Percentiles rank a stretch among this genome's conserved stretches.
Conservation (phyloP, 2,888 invertebrate species). For the Dysmachus trigonus region DNA sequence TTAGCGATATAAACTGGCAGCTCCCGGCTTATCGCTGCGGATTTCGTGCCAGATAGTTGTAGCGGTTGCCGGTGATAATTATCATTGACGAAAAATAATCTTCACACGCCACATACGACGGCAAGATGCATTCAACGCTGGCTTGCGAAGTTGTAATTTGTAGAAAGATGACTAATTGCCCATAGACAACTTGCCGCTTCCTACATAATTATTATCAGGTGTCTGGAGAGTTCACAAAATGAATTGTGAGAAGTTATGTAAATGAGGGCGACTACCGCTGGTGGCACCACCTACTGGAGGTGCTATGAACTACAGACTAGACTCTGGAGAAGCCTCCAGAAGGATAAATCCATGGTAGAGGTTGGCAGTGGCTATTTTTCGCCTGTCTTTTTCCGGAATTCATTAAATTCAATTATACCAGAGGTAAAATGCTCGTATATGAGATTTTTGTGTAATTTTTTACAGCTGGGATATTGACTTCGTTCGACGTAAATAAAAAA, state of each 20-base stretch:
- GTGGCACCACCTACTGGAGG: neutral
- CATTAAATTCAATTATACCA: neutral
- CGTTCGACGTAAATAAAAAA: neutral
- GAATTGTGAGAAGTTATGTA: neutral
- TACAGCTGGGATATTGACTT: neutral
- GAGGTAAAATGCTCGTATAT: neutral
- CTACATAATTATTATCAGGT: neutral
- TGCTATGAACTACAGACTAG: too few species aligned
- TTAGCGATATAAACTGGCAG: neutral
- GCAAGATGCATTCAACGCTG: neutral
- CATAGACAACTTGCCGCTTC: neutral
- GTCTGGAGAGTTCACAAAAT: neutral
- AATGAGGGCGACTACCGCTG: neutral
- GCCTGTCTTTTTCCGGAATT: neutral
- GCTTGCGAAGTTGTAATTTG: neutral
- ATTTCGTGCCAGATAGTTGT: neutral
- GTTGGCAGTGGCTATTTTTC: neutral
- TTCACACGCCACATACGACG: neutral
- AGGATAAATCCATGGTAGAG: neutral
- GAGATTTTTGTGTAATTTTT: neutral
- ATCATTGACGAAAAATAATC: slow-evolving; percentile 10
- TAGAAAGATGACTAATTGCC: neutral
- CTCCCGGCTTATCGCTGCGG: neutral
- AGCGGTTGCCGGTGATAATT: neutral
- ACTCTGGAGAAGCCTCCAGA: too few species aligned